Evolutionary conservation across 1,140 invertebrate species (phyloP).

Genomic region (Cardiocondyla obscurior): DNA sequence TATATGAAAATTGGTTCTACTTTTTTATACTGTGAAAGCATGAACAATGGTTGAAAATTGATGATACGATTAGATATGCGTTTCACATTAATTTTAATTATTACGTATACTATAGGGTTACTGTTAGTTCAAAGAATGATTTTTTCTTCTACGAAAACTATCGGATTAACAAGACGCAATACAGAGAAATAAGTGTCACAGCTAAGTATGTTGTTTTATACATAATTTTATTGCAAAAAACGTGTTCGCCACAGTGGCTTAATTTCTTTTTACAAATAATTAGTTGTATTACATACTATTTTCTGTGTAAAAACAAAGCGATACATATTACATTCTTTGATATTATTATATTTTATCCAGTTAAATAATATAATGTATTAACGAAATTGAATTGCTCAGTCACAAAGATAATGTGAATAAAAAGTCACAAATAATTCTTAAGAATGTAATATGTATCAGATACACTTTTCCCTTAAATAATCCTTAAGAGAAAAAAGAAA

Average conservation of each 20-base stretch:
- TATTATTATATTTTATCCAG: neutral
- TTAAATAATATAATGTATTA: neutral
- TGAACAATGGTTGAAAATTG: neutral
- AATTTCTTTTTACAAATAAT: slow-evolving; percentile 35
- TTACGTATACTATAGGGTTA: neutral
- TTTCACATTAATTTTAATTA: neutral
- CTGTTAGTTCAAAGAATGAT: neutral
- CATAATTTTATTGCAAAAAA: slow-evolving; percentile 38
- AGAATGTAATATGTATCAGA: slow-evolving; percentile 32
- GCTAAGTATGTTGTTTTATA: slow-evolving; percentile 37
- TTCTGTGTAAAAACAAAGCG: neutral
- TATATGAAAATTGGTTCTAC: neutral
- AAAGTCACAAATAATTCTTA: neutral
- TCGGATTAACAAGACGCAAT: neutral
- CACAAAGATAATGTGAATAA: neutral
- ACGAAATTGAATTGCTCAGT: neutral
- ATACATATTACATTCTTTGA: slow-evolving; percentile 18
- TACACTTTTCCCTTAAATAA: neutral
- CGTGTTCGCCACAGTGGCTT: slow-evolving; percentile 4
- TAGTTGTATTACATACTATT: slow-evolving; percentile 11
- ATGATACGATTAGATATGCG: neutral
- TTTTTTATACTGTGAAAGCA: neutral
- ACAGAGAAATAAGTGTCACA: slow-evolving; percentile 28
- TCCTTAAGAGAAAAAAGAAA: slow-evolving; percentile 10
- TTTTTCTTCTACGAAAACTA: neutral